Base-by-base conservation (phyloP, 2,797 vertebrate species). In the Lepilemur septentrionalis region DNA sequence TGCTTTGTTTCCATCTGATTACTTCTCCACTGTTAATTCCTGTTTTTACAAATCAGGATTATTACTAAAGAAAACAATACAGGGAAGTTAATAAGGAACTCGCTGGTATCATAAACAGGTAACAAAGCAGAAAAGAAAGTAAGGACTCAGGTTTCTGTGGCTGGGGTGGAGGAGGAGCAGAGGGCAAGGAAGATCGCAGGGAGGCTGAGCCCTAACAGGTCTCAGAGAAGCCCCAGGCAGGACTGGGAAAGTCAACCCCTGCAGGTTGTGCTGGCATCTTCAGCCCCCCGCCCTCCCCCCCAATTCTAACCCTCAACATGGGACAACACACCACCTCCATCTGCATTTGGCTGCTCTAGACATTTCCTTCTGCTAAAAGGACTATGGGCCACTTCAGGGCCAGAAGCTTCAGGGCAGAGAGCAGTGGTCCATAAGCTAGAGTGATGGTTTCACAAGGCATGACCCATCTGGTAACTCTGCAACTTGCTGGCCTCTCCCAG, bases 91-190 rank as follows among this genome's bases (percentile, higher is more conserved):
- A 10, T 61, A 28, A 50, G 63, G 59, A 89, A 83, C 18, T 93
- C 28, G 43, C 30, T 57, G 22, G 30, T 32, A 22, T 85, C 61
- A 86, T 2, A 83, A 83, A 30, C 3, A 94, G 55, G 18, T 28
- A 73, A 32, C 2, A 65, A 90, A 79, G 57, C 85, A 86, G 90
- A 94, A 93, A 35, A 67, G 41, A 81, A 81, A 96, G 52, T 22
- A 35, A 73, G 70, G n/a, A 65, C 63, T 70, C 4, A 6, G 4
- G 5, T 67, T 92, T 75, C 25, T 46, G 3, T 1, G 5, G 22
- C 25, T 63, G 7, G 59, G 43, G 38, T 55, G 0, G 13, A 12
- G 14, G 15, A 10, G 13, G 8, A 20, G 85, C 7, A 81, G 10
- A n/a, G 20, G 30, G 5, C 41, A 15, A 76, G 57, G 20, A 23